phyloP scores from a whole-genome alignment of 2,888 invertebrate species.

The Hartigia nigra region DNA sequence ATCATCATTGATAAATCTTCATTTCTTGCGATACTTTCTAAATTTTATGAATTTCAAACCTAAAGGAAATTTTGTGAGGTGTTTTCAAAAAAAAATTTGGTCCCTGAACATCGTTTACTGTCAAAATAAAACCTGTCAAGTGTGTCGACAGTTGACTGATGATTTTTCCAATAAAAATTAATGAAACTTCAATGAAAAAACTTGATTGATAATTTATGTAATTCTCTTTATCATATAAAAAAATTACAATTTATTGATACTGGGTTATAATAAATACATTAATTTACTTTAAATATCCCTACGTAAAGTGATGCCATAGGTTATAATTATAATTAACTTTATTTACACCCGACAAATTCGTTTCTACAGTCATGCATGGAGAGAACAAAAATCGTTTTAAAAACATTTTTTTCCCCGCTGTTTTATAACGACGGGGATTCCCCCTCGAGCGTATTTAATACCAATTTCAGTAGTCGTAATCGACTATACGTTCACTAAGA shows the following conservation, averaged over 20 bases:
- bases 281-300: background rate
- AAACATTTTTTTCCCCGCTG: background rate
- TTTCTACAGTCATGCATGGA: background rate
- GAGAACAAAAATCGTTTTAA: background rate
- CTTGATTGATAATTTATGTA: background rate
- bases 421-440: background rate
- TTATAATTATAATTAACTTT: background rate
- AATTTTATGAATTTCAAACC: background rate
- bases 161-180: background rate
- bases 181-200: background rate
- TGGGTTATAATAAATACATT: background rate
- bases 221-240: background rate
- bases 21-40: background rate
- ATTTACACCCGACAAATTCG: background rate
- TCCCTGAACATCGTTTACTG: background rate
- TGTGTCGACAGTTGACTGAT: background rate
- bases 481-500: background rate
- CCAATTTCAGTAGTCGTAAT: background rate
- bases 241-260: background rate
- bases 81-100: background rate
- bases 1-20: background rate
- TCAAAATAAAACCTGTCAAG: background rate
- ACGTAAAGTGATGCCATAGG: background rate
- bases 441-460: background rate
- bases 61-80: background rate